These are phyloP conservation scores for Parauchenoglanis ngamensis DNA, from an alignment of 2,797 vertebrate genomes.

Conservation along the genomic window DNA sequence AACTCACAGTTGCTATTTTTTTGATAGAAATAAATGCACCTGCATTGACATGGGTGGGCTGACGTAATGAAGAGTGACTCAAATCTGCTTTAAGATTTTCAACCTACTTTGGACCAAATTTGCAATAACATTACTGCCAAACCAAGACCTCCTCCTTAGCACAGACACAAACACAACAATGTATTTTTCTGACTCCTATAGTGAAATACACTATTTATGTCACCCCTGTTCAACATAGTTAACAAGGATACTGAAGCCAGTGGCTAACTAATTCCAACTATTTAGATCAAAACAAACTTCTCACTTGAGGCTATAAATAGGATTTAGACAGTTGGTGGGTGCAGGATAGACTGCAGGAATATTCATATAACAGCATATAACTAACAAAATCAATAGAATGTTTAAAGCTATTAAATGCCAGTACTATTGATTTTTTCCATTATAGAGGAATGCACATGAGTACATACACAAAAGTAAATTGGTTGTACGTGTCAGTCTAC, in stretches of 20 bases:
- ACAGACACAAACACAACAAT: not conserved
- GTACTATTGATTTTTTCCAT: not conserved
- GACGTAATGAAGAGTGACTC: not conserved
- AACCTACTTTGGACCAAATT: not conserved
- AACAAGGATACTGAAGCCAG: not conserved
- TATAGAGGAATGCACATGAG: not conserved
- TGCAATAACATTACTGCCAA: not conserved
- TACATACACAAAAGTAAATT: not conserved
- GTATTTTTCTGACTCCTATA: not conserved
- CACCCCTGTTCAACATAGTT: not conserved
- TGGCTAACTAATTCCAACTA: not conserved
- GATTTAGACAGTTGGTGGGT: not conserved
- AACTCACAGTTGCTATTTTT: conserved; percentile 1
- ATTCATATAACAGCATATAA: not conserved
- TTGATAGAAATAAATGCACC: conserved; percentile 15
- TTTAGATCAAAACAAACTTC: not conserved
- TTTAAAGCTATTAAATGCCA: not conserved
- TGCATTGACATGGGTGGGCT: not conserved
- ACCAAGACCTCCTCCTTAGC: not conserved
- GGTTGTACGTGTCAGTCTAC: not conserved
- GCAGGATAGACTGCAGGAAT: not conserved
- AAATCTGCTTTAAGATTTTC: not conserved
- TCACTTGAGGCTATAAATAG: not conserved
- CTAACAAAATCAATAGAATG: not conserved
- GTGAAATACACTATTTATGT: not conserved